Evolutionary conservation across 2,797 vertebrate species (phyloP), one percentile per base, ranked within the genome.

Genomic region (Paguma larvata): DNA sequence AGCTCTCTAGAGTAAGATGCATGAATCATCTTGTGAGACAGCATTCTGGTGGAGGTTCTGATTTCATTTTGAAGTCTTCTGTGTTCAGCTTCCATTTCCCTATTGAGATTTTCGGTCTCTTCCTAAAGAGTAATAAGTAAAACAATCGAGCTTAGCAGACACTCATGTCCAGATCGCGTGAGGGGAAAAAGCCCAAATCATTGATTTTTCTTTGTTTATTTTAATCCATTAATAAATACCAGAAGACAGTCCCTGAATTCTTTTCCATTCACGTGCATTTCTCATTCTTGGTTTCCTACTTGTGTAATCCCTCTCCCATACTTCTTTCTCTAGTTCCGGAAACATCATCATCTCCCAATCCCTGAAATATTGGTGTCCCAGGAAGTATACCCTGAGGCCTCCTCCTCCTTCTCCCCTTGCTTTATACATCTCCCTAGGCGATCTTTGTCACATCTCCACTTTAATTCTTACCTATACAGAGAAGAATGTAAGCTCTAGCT

Each of bases 81-180:
- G 0, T 0, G n/a, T 84, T 97, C 56, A n/a, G n/a, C 79, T 59
- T 87, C 1, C 0, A 48, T 3, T 6, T 0, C 8, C 11, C 12
- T n/a, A 3, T 7, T 46, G 34, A 95, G 34, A 7, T 16, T 75
- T 13, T 1, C 7, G 19, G 46, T 59, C 13, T 96, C 34, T 96
- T 97, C 56, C 96, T 97, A 73, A 96, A 73, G n/a, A 78, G 53
- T 7, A 5, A 94, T 6, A 70, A 92, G 92, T 19, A 95, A 95
- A 91, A 80, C 1, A 4, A 68, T 15, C n/a, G n/a, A 70, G 27
- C 9, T 92, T 72, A 80, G 82, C 27, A 87, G 85, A 86, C 85
- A 41, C 67, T 51, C 51, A 53, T 38, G 23, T 56, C 21, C 32
- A 68, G 2, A 32, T 62, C 18, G 88, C 2, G 83, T 32, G 10